phyloP scores from a whole-genome alignment of 2,113 vertebrate genomes.

The Tragelaphus strepsiceros region DNA sequence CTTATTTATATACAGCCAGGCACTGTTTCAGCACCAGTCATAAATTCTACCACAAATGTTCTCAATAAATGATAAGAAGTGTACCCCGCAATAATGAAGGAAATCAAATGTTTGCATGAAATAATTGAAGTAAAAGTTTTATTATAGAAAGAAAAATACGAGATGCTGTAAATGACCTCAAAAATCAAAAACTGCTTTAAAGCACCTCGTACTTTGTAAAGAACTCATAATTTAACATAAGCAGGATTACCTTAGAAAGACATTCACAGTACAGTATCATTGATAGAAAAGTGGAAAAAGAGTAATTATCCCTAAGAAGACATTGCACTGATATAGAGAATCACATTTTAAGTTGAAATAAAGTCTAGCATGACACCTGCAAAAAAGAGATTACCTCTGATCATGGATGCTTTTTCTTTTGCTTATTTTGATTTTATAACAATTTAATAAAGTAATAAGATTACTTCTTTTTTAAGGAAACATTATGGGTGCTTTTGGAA shows the following conservation, averaged over 20 bases:
- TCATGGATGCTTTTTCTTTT: background rate
- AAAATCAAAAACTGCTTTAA: background rate
- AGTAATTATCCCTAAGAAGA: background rate
- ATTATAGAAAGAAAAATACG: background rate
- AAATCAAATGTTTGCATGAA: background rate
- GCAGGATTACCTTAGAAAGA: background rate
- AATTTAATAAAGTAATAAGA: background rate
- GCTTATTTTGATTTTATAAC: constrained; percentile 25
- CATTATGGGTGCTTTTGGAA: background rate
- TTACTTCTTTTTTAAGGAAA: constrained; percentile 13
- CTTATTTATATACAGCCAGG: background rate
- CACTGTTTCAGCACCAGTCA: background rate
- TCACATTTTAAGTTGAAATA: constrained; percentile 29
- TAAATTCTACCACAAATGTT: background rate
- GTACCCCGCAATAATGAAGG: background rate
- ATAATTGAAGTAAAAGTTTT: constrained; percentile 7
- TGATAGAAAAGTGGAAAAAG: background rate
- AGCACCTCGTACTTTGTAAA: constrained; percentile 19
- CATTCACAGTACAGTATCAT: background rate
- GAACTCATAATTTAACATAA: background rate
- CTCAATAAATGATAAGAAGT: background rate
- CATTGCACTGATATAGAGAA: background rate
- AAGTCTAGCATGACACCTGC: background rate
- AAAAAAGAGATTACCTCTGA: background rate
- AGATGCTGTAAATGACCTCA: background rate